A percentile compares a stretch with the other conserved stretches of the same genome.
Conservation (phyloP, 2,888 invertebrate species). For the Phyto melanocephala region DNA sequence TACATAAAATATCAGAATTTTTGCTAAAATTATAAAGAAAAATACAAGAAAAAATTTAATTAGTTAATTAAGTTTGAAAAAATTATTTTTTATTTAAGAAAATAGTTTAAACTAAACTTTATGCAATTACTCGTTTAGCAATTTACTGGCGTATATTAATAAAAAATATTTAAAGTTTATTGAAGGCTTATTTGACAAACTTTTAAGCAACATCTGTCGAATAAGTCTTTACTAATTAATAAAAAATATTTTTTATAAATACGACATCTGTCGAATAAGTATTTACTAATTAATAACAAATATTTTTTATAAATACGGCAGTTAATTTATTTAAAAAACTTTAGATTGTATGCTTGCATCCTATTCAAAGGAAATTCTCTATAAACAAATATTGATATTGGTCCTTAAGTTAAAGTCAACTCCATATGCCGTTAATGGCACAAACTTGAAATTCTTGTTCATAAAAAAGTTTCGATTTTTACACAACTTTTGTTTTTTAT, state of each 20-base stretch:
- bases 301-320: too few species aligned
- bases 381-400: background rate
- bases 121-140: background rate
- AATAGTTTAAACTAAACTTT: background rate
- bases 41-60: conserved; percentile 21
- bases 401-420: background rate
- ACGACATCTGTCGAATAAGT: too few species aligned
- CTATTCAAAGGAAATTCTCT: background rate
- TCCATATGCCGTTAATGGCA: background rate
- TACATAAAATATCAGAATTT: conserved; percentile 96
- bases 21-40: conserved; percentile 83
- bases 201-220: too few species aligned
- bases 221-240: too few species aligned
- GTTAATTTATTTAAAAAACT: too few species aligned
- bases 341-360: too few species aligned
- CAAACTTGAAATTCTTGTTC: background rate
- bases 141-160: background rate
- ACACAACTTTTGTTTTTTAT: background rate
- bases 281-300: too few species aligned
- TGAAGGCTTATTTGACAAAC: too few species aligned
- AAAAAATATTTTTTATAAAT: too few species aligned
- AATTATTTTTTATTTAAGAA: background rate
- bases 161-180: too few species aligned
- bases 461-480: background rate
- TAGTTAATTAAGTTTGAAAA: background rate